Evolutionary conservation across 2,888 invertebrate species (phyloP).

Genomic region (Polyommatus icarus): DNA sequence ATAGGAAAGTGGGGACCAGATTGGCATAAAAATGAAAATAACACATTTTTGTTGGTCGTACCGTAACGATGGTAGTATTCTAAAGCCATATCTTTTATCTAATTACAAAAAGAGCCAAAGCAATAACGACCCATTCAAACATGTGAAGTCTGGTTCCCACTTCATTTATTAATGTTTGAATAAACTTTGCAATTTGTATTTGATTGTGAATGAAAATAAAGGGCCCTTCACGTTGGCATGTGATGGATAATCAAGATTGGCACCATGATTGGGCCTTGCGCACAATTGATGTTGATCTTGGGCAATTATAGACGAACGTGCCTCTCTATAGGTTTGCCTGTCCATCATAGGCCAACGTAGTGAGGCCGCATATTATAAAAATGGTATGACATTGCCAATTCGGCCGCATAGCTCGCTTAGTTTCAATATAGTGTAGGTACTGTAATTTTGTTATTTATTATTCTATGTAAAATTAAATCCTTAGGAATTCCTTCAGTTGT

Average conservation of each 20-base stretch:
- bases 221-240: neutral
- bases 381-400: constrained; percentile 58
- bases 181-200: constrained; percentile 34
- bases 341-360: neutral
- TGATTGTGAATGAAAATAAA: constrained; percentile 23
- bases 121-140: neutral
- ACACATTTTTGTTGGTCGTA: no score
- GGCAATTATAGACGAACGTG: no score
- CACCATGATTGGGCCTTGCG: constrained; percentile 32
- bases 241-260: constrained; percentile 6
- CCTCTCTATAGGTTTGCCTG: neutral
- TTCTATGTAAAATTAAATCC: constrained; percentile 72
- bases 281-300: no score
- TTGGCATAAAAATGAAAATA: neutral
- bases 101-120: constrained; percentile 32
- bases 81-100: neutral
- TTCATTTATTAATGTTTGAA: constrained; percentile 33
- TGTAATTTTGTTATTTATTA: constrained; percentile 76
- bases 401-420: constrained; percentile 65
- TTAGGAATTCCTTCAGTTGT: constrained; percentile 58
- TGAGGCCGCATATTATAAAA: constrained; percentile 37
- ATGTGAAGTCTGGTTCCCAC: neutral
- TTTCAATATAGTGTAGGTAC: constrained; percentile 67
- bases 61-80: neutral
- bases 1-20: constrained; percentile 9